Evolutionary conservation across 1,140 invertebrate genomes (phyloP).

Genomic region (Drosophila asahinai): DNA sequence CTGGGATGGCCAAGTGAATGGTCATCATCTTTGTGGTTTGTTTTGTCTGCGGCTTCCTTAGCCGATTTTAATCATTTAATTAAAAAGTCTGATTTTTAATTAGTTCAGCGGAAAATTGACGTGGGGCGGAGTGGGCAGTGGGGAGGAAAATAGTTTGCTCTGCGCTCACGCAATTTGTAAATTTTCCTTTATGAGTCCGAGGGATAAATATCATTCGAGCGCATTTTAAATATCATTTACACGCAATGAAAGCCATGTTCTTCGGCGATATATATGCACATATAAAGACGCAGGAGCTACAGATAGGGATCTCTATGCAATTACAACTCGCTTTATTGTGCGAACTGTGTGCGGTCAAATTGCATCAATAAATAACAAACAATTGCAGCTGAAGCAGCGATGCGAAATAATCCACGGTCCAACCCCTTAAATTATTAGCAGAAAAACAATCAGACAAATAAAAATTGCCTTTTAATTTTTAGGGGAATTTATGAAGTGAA

Average conservation of each 20-base stretch:
- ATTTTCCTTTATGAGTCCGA: constrained; percentile 56
- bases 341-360: constrained; percentile 68
- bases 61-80: constrained; percentile 80
- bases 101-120: constrained; percentile 63
- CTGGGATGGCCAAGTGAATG: constrained; percentile 42
- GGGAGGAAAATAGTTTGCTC: constrained; percentile 27
- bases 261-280: constrained; percentile 15
- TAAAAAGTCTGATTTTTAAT: constrained; percentile 80
- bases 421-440: constrained; percentile 14
- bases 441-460: constrained; percentile 16
- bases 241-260: constrained; percentile 58
- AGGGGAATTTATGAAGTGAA: constrained; percentile 8
- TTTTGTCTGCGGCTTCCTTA: constrained; percentile 27
- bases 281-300: constrained; percentile 26
- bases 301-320: constrained; percentile 64
- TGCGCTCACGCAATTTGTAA: constrained; percentile 75
- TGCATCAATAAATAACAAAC: constrained; percentile 65
- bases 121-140: not conserved
- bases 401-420: constrained; percentile 32
- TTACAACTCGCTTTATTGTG: constrained; percentile 74
- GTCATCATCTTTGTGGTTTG: constrained; percentile 40
- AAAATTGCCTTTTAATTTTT: constrained; percentile 9
- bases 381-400: constrained; percentile 53
- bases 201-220: constrained; percentile 53
- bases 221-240: constrained; percentile 51